Evolutionary conservation across 2,797 vertebrate species (phyloP), one percentile per base, ranked within the genome.

Genomic region (Anolis apletophallus): DNA sequence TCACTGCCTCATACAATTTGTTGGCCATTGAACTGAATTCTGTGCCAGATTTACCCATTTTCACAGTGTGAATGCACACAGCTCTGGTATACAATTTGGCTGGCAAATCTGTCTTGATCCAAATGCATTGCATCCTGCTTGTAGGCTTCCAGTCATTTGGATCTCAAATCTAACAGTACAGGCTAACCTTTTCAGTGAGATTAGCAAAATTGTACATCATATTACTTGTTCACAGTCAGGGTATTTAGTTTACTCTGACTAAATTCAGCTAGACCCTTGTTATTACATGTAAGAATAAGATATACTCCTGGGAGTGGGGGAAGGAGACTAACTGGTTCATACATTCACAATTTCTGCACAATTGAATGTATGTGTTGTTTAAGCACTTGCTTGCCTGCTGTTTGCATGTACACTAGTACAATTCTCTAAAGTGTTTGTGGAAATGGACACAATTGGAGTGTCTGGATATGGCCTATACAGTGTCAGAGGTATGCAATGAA

Each of bases 181-280:
- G 36, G 29, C 85, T 81, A 87, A 76, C 64, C 73, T 77, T 87
- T 82, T 8, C 21, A 46, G 57, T 52, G 57, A 57, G 50, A 14
- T 64, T 79, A 83, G 36, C 21, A 14, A 69, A 78, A 16, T 23
- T 8, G 23, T 7, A 32, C 46, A 61, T 54, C 26, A 34, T 40
- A 50, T 52, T 55, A 23, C n/a, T 21, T 73, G 32, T 40, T 29
- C 19, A 21, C 79, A 12, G 5, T 46, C 59, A 72, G 14, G n/a
- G 19, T 36, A 36, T 76, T 64, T n/a, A 32, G 69, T 59, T 78
- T 83, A 34, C 78, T 40, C 55, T 79, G 55, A 17, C 14, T 29
- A 83, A 57, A 14, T 9, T 1, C 16, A 50, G 46, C 21, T 14
- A 50, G 46, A 21, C 29, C n/a, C 75, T 68, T 16, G 59, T 61